phyloP scores from a whole-genome alignment of 1,140 invertebrate species.

The Macrosteles quadrilineatus region DNA sequence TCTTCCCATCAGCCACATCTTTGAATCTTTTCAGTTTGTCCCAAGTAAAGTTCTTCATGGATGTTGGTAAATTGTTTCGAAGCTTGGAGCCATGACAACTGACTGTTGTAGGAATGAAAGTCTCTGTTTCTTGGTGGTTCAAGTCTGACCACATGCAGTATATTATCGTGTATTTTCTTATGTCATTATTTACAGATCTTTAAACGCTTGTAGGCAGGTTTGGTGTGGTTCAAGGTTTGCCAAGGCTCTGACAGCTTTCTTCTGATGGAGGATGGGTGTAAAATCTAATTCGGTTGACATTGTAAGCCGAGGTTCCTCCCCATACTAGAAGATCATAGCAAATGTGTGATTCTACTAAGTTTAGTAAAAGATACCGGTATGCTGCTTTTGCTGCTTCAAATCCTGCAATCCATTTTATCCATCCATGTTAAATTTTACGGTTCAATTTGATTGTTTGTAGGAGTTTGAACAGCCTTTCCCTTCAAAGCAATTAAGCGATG shows the following conservation, averaged over 20 bases:
- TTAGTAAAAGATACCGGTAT: no score
- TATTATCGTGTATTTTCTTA: background rate
- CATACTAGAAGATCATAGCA: background rate
- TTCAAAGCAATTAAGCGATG: no score
- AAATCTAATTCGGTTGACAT: background rate
- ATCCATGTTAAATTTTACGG: no score
- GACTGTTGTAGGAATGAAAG: background rate
- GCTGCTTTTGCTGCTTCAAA: background rate
- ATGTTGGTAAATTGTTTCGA: no score
- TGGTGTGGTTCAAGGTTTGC: background rate
- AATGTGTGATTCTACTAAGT: background rate
- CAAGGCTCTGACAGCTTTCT: background rate
- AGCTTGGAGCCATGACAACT: no score
- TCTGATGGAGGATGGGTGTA: background rate
- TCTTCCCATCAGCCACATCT: no score
- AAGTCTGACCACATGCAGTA: background rate
- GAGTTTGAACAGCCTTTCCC: no score
- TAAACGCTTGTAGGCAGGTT: background rate
- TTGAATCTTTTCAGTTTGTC: no score
- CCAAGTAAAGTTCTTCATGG: no score
- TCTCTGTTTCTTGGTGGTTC: background rate
- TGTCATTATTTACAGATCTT: background rate
- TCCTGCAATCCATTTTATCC: background rate
- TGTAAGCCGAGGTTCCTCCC: background rate
- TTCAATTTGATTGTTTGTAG: no score